Percentiles rank a stretch among this genome's conserved stretches.
Conservation (phyloP, 2,113 vertebrate genomes). For the Ceyx cyanopectus region DNA sequence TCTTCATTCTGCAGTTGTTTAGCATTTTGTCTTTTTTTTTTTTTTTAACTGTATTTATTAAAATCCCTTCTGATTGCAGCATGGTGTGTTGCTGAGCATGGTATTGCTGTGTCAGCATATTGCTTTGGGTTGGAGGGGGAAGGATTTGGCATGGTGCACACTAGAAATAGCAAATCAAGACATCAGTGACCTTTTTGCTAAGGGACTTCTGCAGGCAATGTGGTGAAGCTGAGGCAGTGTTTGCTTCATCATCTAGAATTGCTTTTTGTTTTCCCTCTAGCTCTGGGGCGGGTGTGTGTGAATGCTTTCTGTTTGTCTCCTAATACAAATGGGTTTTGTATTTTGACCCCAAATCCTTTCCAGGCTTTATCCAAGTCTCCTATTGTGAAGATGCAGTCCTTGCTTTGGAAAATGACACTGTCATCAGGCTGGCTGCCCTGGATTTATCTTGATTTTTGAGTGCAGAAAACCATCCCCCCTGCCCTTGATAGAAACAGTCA, state of each 20-base stretch:
- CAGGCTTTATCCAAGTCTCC: not conserved
- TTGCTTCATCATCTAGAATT: not conserved
- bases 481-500: not conserved
- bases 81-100: not conserved
- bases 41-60: not conserved
- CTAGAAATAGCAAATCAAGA: constrained; percentile 13
- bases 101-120: not conserved
- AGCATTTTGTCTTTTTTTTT: not conserved
- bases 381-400: not conserved
- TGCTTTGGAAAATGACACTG: not conserved
- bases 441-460: not conserved
- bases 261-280: not conserved
- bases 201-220: not conserved
- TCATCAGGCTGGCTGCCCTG: not conserved
- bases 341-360: not conserved
- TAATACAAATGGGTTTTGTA: not conserved
- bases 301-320: not conserved
- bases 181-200: not conserved
- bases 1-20: not conserved
- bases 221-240: not conserved
- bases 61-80: not conserved
- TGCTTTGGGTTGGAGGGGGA: not conserved
- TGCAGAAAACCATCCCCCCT: not conserved
- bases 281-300: not conserved
- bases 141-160: not conserved